Base-by-base conservation (phyloP, 2,888 invertebrate species). In the Sericinus montela region DNA sequence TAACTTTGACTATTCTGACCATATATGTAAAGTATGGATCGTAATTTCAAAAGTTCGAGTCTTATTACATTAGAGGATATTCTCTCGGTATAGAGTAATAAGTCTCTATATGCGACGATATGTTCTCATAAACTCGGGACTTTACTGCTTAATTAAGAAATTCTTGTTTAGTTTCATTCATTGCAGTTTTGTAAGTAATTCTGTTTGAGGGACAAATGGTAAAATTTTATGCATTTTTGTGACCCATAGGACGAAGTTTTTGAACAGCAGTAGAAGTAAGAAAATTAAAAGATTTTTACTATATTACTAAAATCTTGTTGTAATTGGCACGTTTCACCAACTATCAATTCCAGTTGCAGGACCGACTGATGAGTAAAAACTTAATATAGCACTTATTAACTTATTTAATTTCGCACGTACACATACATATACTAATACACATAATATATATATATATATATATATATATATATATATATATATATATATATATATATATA, bases 101-200 rank as follows among this genome's bases (percentile, higher is more conserved):
- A 54, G 51, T 52, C 54, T 55, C 51, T 52, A 59, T 52, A 50
- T 54, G 46, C 52, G 56, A 51, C 52, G 44, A 58, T 48, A 56
- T 53, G 52, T 60, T 58, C 60, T 53, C 58, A 58, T 58, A 61
- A 62, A 59, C 54, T 58, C 41, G 46, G 51, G 56, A 57, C 55
- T 55, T 60, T 57, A 59, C 55, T 57, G 53, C 58, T 61, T 60
- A 58, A 60, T 63, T 62, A 60, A 59, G 59, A 58, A 63, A 63
- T 61, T 52, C 48, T 48, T 52, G 52, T 48, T 52, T 42, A 52
- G 58, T 62, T 55, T 56, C 57, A 51, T 56, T 62, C 54, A 57
- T 52, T 48, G 41, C 54, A 55, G 49, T 59, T 60, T 58, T 56
- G 54, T 42, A 37, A 36, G 6, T 39, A 29, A 49, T 19, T 44